phyloP scores from a whole-genome alignment of 2,888 invertebrate genomes.

The Heliconius charithonia region DNA sequence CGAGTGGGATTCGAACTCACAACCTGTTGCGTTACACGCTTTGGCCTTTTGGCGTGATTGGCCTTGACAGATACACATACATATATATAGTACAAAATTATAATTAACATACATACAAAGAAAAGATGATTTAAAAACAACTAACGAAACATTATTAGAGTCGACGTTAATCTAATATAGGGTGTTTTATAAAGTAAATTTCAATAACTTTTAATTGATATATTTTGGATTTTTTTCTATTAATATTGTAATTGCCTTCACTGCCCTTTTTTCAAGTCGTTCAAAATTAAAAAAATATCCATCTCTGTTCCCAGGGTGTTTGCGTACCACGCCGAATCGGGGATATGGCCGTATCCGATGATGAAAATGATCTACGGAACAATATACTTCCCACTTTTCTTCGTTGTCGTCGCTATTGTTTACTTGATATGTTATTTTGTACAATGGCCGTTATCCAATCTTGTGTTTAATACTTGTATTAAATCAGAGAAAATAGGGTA shows the following conservation, averaged over 20 bases:
- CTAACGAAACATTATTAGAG: no score
- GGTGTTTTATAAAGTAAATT: no score
- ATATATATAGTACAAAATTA: no score
- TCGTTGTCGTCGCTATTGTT: slow-evolving; percentile 22
- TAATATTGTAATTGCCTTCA: background rate
- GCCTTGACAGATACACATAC: no score
- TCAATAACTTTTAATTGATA: no score
- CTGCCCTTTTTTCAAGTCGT: background rate
- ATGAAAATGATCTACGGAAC: slow-evolving; percentile 56
- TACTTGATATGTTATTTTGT: slow-evolving; percentile 48
- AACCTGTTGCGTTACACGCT: no score
- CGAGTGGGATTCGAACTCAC: no score
- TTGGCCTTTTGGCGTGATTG: no score
- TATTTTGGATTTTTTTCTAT: no score
- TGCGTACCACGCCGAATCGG: slow-evolving; percentile 52
- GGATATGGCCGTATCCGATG: slow-evolving; percentile 67
- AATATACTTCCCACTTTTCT: slow-evolving; percentile 56
- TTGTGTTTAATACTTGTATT: slow-evolving; percentile 32
- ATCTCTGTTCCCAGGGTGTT: slow-evolving; percentile 61
- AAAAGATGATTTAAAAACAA: no score
- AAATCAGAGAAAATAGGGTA: slow-evolving; percentile 31
- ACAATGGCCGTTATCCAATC: slow-evolving; percentile 56
- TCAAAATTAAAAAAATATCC: background rate
- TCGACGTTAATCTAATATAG: no score
- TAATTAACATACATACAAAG: no score